Percentiles rank a stretch among this genome's conserved stretches.
Evolutionary conservation across 2,797 vertebrate species (phyloP).

Genomic region (Macroramphosus scolopax): DNA sequence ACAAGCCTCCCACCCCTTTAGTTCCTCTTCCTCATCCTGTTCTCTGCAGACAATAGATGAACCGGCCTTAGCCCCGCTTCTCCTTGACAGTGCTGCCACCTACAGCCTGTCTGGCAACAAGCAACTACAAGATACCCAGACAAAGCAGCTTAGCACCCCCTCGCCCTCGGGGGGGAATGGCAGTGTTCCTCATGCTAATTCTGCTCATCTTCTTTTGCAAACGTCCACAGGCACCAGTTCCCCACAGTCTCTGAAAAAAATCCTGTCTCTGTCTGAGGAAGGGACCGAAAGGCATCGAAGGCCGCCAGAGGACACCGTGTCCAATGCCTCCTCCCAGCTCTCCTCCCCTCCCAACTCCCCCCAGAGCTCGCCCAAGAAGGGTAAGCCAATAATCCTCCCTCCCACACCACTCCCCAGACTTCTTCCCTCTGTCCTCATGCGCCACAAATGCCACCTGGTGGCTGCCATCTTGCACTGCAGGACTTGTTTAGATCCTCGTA

Average conservation of each 20-base stretch:
- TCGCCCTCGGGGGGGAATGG: constrained; percentile 17
- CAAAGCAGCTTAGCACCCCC: constrained; percentile 42
- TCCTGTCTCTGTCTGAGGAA: constrained; percentile 96
- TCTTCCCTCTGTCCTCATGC: constrained; percentile 1
- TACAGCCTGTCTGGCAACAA: constrained; percentile 36
- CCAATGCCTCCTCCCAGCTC: constrained; percentile 90
- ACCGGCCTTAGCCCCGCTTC: not conserved
- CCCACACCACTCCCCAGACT: constrained; percentile 4
- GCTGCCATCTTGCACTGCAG: constrained; percentile 9
- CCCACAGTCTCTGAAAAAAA: constrained; percentile 98
- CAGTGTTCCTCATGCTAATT: constrained; percentile 47
- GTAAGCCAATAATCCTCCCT: constrained; percentile 71
- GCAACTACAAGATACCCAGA: constrained; percentile 28
- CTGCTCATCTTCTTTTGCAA: constrained; percentile 39
- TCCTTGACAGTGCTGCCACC: constrained; percentile 52
- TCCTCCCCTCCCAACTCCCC: constrained; percentile 96
- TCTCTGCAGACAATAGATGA: constrained; percentile 43
- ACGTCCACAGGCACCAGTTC: constrained; percentile 89
- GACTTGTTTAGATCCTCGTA: too few species aligned
- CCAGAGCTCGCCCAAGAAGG: constrained; percentile 97
- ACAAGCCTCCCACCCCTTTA: not conserved
- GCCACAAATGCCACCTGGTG: constrained; percentile 55
- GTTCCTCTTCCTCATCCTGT: constrained; percentile 15
- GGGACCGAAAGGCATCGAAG: constrained; percentile 87
- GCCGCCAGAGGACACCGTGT: constrained; percentile 87